These are phyloP conservation scores for Enteromius anoplus DNA, from an alignment of 2,797 vertebrate genomes.

Conservation along the genomic window DNA sequence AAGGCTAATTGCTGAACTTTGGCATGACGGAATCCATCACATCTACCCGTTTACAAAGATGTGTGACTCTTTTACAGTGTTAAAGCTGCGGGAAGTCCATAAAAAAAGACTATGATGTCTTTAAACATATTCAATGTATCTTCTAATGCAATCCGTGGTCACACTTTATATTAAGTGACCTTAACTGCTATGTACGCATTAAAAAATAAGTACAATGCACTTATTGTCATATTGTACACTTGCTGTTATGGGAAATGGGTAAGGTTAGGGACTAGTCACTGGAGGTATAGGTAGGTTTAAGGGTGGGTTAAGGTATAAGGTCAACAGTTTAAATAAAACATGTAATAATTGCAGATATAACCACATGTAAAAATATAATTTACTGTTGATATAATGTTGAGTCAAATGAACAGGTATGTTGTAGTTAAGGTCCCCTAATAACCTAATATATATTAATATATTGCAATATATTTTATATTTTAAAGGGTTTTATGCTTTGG, in stretches of 20 bases:
- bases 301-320: no score
- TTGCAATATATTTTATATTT: background rate
- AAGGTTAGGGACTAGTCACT: background rate
- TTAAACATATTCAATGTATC: background rate
- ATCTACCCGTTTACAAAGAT: conserved; percentile 96
- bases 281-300: no score
- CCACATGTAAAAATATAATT: no score
- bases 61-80: conserved; percentile 85
- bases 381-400: no score
- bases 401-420: no score
- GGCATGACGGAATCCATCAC: conserved; percentile 90
- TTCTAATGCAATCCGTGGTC: background rate
- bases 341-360: no score
- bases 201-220: background rate
- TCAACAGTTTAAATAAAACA: no score
- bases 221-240: background rate
- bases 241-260: background rate
- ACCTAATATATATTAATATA: no score
- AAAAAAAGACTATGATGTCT: conserved; percentile 73
- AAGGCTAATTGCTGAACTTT: conserved; percentile 99
- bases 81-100: conserved; percentile 74
- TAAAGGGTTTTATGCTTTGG: background rate
- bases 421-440: no score
- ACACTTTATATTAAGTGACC: background rate
- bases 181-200: background rate